Percentiles rank a stretch among this genome's conserved stretches.
Evolutionary conservation across 2,113 vertebrate genomes (phyloP).

Genomic region (Chloroceryle aenea): DNA sequence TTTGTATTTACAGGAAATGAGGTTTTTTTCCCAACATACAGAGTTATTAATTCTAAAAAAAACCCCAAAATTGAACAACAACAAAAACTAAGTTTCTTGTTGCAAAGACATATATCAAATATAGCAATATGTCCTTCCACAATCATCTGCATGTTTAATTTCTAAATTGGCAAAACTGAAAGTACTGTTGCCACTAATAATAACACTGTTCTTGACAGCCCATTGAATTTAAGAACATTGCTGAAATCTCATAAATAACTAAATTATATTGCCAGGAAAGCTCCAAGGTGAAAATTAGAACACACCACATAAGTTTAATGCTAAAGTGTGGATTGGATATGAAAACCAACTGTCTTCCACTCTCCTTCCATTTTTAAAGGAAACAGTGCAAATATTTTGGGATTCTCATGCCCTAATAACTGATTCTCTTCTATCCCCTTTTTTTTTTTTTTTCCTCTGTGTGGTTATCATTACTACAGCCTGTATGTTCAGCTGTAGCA

Average conservation of each 20-base stretch:
- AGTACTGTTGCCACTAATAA: not conserved
- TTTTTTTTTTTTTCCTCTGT: not conserved
- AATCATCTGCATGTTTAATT: not conserved
- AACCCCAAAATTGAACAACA: not conserved
- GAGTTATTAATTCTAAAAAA: not conserved
- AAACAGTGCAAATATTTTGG: not conserved
- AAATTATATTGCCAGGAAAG: not conserved
- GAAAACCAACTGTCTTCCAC: not conserved
- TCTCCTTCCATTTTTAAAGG: not conserved
- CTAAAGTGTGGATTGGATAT: accelerated
- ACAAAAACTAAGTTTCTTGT: not conserved
- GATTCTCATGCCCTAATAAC: not conserved
- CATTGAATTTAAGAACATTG: not conserved
- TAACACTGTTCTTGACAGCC: not conserved
- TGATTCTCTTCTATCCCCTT: not conserved
- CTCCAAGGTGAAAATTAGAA: not conserved
- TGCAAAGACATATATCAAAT: not conserved
- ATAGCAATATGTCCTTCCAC: not conserved
- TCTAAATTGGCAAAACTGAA: not conserved
- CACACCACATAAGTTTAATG: not conserved
- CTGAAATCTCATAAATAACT: not conserved
- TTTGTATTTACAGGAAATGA: not conserved
- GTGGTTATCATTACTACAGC: not conserved
- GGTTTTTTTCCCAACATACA: accelerated
- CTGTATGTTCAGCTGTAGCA: not conserved